Evolutionary conservation across 2,113 vertebrate species (phyloP), one percentile per base, ranked within the genome.

Genomic region (Caretta caretta): DNA sequence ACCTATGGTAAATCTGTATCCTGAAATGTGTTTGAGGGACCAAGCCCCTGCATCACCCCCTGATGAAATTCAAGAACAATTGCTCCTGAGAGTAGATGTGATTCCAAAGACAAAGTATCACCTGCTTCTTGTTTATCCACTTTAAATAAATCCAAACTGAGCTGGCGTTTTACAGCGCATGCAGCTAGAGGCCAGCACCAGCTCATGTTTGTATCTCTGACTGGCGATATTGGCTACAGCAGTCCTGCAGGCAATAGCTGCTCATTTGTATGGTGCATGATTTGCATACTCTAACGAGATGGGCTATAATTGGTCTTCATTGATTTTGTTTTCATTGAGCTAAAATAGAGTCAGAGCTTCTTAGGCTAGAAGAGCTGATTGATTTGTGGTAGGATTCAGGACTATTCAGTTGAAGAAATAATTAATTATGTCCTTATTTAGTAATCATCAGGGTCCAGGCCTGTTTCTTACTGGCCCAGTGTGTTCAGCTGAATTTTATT

Each of bases 301-400:
- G 93, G 97, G 97, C 98, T 98, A 93, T 99, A 99, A 99, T 99
- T 99, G 98, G 98, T 98, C 98, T 97, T 97, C 98, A 99, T 99
- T 98, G 99, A 99, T 99, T 99, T 99, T 98, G 96, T 98, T 99
- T 99, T 99, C 98, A 99, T 99, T 99, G 99, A 99, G 99, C 99
- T 98, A 98, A 98, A 98, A 99, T 99, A 98, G 99, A 99, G 99
- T 99, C 98, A 98, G 98, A 99, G 98, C 98, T 99, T 99, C 98
- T 98, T 98, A 98, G 98, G 98, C 98, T 93, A 84, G 97, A 97
- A 98, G 98, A 97, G 97, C 97, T 98, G 98, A 99, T 99, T 99
- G 99, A 99, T 99, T 98, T 99, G 98, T 97, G 98, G 98, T 98
- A 98, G 98, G 98, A 99, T 99, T 99, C 98, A 95, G 97, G 98